A percentile compares a stretch with the other conserved stretches of the same genome.
These are phyloP conservation scores for Augiades crinisus DNA, from an alignment of 2,888 invertebrate genomes.

Conservation along the genomic window DNA sequence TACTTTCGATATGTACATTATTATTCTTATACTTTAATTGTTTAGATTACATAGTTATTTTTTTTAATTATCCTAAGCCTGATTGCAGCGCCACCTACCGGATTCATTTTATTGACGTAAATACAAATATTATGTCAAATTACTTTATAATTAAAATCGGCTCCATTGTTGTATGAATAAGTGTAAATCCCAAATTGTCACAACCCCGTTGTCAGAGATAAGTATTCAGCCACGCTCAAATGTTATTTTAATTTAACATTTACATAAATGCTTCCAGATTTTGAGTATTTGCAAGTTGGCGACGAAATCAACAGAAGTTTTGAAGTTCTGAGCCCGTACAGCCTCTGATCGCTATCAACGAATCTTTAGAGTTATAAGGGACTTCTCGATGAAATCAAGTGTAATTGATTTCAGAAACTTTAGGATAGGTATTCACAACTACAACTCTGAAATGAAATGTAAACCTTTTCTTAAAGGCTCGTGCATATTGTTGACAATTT, in stretches of 20 bases:
- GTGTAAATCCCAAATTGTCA: no score
- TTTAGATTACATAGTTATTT: no score
- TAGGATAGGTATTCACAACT: not conserved
- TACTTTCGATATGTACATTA: no score
- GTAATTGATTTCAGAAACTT: conserved; percentile 4
- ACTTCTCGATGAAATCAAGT: not conserved
- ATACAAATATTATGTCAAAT: no score
- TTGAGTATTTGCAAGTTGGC: not conserved
- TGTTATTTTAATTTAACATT: not conserved
- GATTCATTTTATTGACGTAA: no score
- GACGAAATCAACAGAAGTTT: not conserved
- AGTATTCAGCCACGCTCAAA: no score
- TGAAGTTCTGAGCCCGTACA: not conserved
- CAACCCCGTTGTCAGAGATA: no score
- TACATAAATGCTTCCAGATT: not conserved
- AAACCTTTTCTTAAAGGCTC: not conserved
- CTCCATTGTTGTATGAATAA: no score
- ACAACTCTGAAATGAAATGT: not conserved
- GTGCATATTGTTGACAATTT: not conserved
- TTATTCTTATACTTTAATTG: no score
- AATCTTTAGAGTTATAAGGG: conserved; percentile 5
- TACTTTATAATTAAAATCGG: no score
- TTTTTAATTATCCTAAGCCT: no score
- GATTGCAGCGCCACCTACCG: no score
- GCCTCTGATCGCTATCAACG: not conserved